phyloP scores from a whole-genome alignment of 1,140 invertebrate genomes.

The Nebria ingens region DNA sequence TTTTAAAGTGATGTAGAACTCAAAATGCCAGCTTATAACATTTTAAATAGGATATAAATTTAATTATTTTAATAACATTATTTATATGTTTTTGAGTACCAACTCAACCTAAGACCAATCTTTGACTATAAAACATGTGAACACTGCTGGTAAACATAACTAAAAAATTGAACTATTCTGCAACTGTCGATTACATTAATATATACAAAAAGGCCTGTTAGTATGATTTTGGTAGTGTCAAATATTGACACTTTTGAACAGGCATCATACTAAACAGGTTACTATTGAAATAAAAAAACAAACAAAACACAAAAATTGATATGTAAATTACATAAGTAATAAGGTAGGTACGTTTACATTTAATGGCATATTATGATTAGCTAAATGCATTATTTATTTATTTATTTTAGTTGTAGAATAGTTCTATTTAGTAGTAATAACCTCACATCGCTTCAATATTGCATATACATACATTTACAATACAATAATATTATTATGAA shows the following conservation, averaged over 20 bases:
- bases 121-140: slow-evolving; percentile 17
- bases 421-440: neutral
- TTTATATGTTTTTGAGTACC: slow-evolving; percentile 3
- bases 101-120: slow-evolving; percentile 12
- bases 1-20: too few species aligned
- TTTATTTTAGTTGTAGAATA: neutral
- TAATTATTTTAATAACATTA: neutral
- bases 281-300: neutral
- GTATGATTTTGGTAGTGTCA: neutral
- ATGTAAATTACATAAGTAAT: slow-evolving; percentile 5
- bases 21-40: slow-evolving; percentile 1
- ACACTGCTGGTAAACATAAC: slow-evolving; percentile 18
- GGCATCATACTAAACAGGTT: neutral
- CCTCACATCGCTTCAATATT: neutral
- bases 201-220: neutral
- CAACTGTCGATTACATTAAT: neutral
- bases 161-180: neutral
- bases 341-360: neutral
- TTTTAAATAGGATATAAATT: slow-evolving; percentile 4
- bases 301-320: slow-evolving; percentile 1
- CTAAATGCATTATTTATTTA: neutral
- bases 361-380: too few species aligned
- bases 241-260: neutral
- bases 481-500: slow-evolving; percentile 6
- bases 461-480: slow-evolving; percentile 7